Percentiles rank a stretch among this genome's conserved stretches.
These are phyloP conservation scores for Rotaria socialis DNA, from an alignment of 2,888 invertebrate genomes.

Conservation along the genomic window DNA sequence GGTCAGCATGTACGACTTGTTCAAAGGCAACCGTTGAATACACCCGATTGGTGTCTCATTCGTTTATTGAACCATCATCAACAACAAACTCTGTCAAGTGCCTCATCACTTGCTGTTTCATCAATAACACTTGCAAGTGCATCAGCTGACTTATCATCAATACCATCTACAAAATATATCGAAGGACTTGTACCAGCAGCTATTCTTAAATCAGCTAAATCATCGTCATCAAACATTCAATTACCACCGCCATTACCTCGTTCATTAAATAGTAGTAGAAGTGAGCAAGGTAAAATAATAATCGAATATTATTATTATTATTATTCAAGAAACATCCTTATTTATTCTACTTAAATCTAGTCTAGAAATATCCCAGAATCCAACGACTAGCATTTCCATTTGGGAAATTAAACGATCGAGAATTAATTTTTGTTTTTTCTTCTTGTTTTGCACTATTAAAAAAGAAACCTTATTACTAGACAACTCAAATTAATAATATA, in stretches of 20 bases:
- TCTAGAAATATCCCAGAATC: neutral
- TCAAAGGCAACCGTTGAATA: neutral
- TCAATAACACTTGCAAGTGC: neutral
- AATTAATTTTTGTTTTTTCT: too few species aligned
- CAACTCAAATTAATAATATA: neutral
- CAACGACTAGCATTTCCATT: neutral
- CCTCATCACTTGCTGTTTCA: neutral
- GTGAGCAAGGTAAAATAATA: neutral
- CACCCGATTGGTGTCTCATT: conserved; percentile 22
- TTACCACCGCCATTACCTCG: neutral
- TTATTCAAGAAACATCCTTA: neutral
- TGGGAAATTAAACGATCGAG: neutral
- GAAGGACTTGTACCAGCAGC: conserved; percentile 1
- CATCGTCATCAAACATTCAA: neutral
- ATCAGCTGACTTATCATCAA: neutral
- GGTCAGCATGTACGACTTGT: conserved; percentile 44
- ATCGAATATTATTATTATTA: too few species aligned
- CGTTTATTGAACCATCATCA: neutral
- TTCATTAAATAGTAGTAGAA: neutral
- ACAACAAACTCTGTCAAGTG: neutral
- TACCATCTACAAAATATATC: neutral
- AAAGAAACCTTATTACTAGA: neutral
- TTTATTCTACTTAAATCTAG: neutral
- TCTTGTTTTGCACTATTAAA: too few species aligned
- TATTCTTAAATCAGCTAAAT: neutral